Conservation (phyloP, 2,888 invertebrate genomes). For the Microctonus aethiopoides region DNA sequence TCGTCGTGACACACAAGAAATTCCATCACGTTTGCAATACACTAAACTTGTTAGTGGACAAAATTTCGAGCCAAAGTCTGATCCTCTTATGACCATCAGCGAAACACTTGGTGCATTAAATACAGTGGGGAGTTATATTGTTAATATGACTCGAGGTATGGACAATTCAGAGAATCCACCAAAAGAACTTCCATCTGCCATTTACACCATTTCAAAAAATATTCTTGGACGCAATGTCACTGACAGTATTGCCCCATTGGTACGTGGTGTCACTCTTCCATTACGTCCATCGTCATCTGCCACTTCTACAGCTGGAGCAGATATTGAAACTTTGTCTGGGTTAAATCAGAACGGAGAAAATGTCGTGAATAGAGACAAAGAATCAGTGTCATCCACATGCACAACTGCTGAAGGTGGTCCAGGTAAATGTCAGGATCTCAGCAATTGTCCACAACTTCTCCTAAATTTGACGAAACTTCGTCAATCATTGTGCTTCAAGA, state of each 20-base stretch:
- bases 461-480: slow-evolving; percentile 84
- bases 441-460: slow-evolving; percentile 86
- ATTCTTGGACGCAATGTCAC: slow-evolving; percentile 83
- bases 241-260: slow-evolving; percentile 82
- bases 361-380: slow-evolving; percentile 66
- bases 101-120: slow-evolving; percentile 83
- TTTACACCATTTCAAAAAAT: slow-evolving; percentile 84
- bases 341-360: slow-evolving; percentile 64
- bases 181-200: slow-evolving; percentile 76
- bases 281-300: slow-evolving; percentile 48
- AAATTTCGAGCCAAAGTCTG: slow-evolving; percentile 45
- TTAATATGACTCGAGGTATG: slow-evolving; percentile 78
- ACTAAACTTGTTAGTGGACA: slow-evolving; percentile 39
- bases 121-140: slow-evolving; percentile 85
- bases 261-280: slow-evolving; percentile 67
- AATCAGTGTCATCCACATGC: slow-evolving; percentile 73
- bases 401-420: slow-evolving; percentile 83
- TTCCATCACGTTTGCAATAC: slow-evolving; percentile 52
- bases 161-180: slow-evolving; percentile 62
- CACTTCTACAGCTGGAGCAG: neutral
- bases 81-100: slow-evolving; percentile 69
- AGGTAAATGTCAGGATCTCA: slow-evolving; percentile 88
- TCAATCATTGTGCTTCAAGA: slow-evolving; percentile 91
- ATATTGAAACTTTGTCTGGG: slow-evolving; percentile 51
- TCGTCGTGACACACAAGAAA: slow-evolving; percentile 54